These are phyloP conservation scores for Drosophila lowei DNA, from an alignment of 1,140 invertebrate genomes.

Conservation along the genomic window DNA sequence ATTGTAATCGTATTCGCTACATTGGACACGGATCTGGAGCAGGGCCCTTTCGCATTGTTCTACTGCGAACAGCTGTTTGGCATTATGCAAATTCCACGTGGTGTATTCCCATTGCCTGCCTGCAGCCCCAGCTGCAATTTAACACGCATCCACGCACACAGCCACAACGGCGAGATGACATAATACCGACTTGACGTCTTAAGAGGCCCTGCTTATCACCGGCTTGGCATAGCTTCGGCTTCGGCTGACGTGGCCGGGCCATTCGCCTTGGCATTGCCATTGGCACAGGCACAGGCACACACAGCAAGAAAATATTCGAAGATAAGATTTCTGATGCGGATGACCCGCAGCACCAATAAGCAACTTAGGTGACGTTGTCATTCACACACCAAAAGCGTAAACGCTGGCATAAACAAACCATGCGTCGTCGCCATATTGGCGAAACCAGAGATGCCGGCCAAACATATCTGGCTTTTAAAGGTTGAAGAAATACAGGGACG, in stretches of 20 bases:
- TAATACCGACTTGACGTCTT: conserved; percentile 37
- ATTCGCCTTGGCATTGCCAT: conserved; percentile 15
- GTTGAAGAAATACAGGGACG: background rate
- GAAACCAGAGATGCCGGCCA: conserved; percentile 24
- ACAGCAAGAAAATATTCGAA: background rate
- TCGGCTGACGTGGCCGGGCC: conserved; percentile 49
- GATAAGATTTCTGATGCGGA: conserved; percentile 31
- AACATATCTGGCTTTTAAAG: conserved; percentile 23
- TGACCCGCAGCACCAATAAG: conserved; percentile 37
- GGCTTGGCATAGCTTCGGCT: conserved; percentile 17
- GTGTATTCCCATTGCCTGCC: conserved; percentile 36
- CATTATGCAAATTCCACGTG: conserved; percentile 77
- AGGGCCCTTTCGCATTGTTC: background rate
- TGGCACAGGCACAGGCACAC: background rate
- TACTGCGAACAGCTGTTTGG: conserved; percentile 19
- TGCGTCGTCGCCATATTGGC: conserved; percentile 52
- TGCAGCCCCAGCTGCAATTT: conserved; percentile 44
- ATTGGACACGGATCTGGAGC: conserved; percentile 52
- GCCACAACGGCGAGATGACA: conserved; percentile 32
- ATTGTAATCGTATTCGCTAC: conserved; percentile 40
- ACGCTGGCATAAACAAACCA: conserved; percentile 59
- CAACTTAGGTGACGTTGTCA: conserved; percentile 52
- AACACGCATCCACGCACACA: conserved; percentile 26
- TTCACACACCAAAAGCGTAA: conserved; percentile 25
- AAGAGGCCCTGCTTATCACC: conserved; percentile 26